Conservation (phyloP, 2,888 invertebrate genomes). For the Acanthosepion lycidas region DNA sequence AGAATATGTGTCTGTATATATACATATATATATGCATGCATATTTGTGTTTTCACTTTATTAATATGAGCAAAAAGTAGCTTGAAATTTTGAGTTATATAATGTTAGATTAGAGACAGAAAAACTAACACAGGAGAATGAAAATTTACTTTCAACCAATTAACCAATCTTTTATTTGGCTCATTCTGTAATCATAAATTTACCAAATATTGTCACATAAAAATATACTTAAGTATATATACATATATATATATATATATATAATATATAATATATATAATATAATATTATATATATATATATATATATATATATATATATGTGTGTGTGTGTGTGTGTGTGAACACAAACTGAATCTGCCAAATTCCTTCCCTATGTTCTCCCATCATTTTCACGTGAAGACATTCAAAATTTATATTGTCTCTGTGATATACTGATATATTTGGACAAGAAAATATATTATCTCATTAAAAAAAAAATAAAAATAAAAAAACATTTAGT, state of each 20-base stretch:
- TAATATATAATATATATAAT: no score
- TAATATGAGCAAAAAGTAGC: no score
- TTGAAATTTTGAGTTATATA: no score
- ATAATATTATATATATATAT: neutral
- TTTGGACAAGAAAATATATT: no score
- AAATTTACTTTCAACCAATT: no score
- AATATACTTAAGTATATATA: neutral
- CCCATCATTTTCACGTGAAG: neutral
- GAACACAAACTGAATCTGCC: neutral
- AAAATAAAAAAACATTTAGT: no score
- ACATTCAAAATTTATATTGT: neutral
- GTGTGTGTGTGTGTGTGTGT: neutral
- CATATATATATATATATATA: neutral
- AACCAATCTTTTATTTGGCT: no score
- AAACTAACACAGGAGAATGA: no score
- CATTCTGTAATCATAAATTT: no score
- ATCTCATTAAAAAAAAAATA: no score
- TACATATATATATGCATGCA: conserved; percentile 35
- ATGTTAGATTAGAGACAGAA: no score
- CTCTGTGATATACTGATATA: no score
- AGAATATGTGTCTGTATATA: neutral
- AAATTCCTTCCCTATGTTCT: neutral
- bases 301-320: neutral
- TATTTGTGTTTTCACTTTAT: neutral
- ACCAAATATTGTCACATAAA: neutral